phyloP scores from a whole-genome alignment of 2,888 invertebrate genomes.

The Parnassius apollo region DNA sequence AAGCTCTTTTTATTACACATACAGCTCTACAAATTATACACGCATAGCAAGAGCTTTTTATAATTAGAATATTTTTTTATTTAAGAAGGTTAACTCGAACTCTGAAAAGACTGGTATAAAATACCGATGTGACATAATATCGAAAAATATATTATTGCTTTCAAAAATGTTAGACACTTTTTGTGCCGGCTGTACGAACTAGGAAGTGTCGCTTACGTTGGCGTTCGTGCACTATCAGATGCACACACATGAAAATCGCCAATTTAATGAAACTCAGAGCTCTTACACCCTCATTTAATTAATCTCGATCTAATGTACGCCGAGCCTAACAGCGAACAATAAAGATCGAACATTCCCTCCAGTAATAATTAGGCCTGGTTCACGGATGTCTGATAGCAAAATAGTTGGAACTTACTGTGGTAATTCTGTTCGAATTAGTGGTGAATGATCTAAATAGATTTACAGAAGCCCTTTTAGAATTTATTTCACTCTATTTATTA shows the following conservation, averaged over 20 bases:
- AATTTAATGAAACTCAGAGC: slow-evolving; percentile 62
- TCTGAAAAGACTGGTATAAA: no score
- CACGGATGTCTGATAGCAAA: slow-evolving; percentile 59
- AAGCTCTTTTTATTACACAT: no score
- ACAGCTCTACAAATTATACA: no score
- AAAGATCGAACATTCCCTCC: slow-evolving; percentile 71
- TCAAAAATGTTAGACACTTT: background rate
- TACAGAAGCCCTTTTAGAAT: slow-evolving; percentile 51
- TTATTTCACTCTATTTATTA: background rate
- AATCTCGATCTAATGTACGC: slow-evolving; percentile 63
- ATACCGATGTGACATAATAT: no score
- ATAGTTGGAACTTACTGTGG: slow-evolving; percentile 46
- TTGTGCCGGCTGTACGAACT: slow-evolving; percentile 31
- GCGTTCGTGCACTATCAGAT: slow-evolving; percentile 58
- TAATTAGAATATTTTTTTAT: no score
- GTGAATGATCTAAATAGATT: slow-evolving; percentile 38
- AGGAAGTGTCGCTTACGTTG: slow-evolving; percentile 43
- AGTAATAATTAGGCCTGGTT: slow-evolving; percentile 73
- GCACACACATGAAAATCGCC: slow-evolving; percentile 72
- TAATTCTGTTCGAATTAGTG: slow-evolving; percentile 70
- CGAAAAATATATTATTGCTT: background rate
- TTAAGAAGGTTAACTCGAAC: no score
- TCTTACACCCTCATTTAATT: slow-evolving; percentile 60
- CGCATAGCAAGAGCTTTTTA: no score
- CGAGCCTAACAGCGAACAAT: slow-evolving; percentile 62